phyloP scores from a whole-genome alignment of 2,113 vertebrate species.

The Prinia subflava region DNA sequence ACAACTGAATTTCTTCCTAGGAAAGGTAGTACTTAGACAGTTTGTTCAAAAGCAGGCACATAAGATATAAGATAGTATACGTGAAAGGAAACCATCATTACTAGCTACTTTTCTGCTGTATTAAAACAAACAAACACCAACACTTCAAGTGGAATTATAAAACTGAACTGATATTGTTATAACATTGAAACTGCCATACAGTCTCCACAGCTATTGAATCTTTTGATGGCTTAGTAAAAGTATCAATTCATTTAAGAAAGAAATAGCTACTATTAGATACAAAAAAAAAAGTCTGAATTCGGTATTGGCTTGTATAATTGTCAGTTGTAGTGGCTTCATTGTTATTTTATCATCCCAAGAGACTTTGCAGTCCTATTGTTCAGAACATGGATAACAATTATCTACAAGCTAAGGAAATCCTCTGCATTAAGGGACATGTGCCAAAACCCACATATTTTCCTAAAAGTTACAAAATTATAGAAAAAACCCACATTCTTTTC shows the following conservation, averaged over 20 bases:
- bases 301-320: neutral
- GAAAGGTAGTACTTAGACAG: neutral
- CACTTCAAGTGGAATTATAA: neutral
- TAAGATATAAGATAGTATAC: neutral
- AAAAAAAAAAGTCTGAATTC: neutral
- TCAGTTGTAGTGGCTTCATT: neutral
- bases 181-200: neutral
- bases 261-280: neutral
- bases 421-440: neutral
- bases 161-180: neutral
- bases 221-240: neutral
- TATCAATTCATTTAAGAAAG: neutral
- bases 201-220: neutral
- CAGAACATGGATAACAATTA: neutral
- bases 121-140: neutral
- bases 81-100: neutral
- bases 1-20: neutral
- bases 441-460: neutral
- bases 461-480: neutral
- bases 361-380: neutral
- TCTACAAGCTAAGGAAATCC: neutral
- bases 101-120: neutral
- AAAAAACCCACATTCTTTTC: rapidly evolving
- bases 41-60: neutral
- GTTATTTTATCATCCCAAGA: neutral